Percentiles rank a stretch among this genome's conserved stretches.
Conservation (phyloP, 2,888 invertebrate species). For the Chloroclystis v-ata region DNA sequence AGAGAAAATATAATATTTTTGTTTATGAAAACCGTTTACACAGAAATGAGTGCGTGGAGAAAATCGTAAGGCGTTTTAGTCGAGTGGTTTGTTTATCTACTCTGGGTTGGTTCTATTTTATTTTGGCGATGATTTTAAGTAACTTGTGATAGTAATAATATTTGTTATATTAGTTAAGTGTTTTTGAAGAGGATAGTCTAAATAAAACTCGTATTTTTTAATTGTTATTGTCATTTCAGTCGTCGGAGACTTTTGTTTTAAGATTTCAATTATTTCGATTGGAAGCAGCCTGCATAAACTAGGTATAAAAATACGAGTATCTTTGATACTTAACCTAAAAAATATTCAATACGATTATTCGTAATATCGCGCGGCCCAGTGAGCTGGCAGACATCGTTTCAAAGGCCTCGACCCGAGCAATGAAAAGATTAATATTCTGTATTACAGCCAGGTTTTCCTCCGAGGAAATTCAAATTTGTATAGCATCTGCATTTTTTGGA, state of each 20-base stretch:
- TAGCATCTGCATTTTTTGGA: neutral
- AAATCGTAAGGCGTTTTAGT: slow-evolving; percentile 10
- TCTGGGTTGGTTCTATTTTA: too few relatives aligned
- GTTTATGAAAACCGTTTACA: slow-evolving; percentile 15
- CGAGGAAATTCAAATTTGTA: neutral
- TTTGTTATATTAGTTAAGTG: too few relatives aligned
- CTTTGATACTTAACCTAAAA: neutral
- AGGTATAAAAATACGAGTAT: too few relatives aligned
- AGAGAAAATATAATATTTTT: slow-evolving; percentile 23
- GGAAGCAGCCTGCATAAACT: too few relatives aligned
- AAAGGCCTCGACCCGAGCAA: slow-evolving; percentile 10
- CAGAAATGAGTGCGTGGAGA: slow-evolving; percentile 13
- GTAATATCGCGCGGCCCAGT: slow-evolving; percentile 15
- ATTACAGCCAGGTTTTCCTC: slow-evolving; percentile 2
- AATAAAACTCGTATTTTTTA: too few relatives aligned
- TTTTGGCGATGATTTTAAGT: too few relatives aligned
- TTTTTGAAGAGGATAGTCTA: too few relatives aligned
- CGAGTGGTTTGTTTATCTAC: neutral
- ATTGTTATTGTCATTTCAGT: too few relatives aligned
- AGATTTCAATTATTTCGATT: too few relatives aligned
- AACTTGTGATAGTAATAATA: too few relatives aligned
- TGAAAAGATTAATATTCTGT: slow-evolving; percentile 23
- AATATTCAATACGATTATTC: slow-evolving; percentile 16
- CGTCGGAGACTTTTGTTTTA: too few relatives aligned
- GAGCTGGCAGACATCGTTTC: slow-evolving; percentile 15